Evolutionary conservation across 2,113 vertebrate genomes (phyloP), one percentile per base, ranked within the genome.

Genomic region (Lichenostomus cassidix): DNA sequence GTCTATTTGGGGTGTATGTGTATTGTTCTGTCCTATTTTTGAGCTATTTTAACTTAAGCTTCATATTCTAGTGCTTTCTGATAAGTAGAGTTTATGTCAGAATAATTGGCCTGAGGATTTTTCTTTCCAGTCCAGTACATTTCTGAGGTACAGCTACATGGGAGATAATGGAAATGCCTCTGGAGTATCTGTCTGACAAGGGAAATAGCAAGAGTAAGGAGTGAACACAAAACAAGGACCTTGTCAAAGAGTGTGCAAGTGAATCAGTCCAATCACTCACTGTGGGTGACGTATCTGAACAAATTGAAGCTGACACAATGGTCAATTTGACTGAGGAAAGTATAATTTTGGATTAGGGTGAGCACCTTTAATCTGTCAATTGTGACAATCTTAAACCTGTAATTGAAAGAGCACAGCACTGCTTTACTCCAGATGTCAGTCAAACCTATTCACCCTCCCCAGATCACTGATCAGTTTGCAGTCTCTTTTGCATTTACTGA

Each of bases 61-160:
- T 94, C 76, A 82, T 95, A 96, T 97, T 96, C 90, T 90, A 90
- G 90, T 87, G 90, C 90, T 90, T 96, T 94, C 73, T 92, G 94
- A 92, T 95, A 97, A 95, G 90, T 95, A 89, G 90, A 96, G 94
- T 95, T 95, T 96, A 92, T 97, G 90, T 96, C 78, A 94, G 83
- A 85, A 95, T 96, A 97, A 96, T 94, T 94, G 70, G 88, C 92
- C 91, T 65, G 62, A 92, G 83, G 93, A 94, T 89, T 94, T 87
- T 92, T 94, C 90, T 96, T 96, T 94, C 94, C 92, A 90, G 87
- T 84, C 91, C 89, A 93, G 74, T 97, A 93, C 94, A 87, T 94
- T 97, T 96, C 87, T 83, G 92, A 80, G 76, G 89, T 90, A 94
- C 92, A 92, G 75, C 83, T 96, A 95, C 83, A 84, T 75, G 88